Conservation (phyloP, 2,888 invertebrate genomes). For the Mellilla xanthometata region DNA sequence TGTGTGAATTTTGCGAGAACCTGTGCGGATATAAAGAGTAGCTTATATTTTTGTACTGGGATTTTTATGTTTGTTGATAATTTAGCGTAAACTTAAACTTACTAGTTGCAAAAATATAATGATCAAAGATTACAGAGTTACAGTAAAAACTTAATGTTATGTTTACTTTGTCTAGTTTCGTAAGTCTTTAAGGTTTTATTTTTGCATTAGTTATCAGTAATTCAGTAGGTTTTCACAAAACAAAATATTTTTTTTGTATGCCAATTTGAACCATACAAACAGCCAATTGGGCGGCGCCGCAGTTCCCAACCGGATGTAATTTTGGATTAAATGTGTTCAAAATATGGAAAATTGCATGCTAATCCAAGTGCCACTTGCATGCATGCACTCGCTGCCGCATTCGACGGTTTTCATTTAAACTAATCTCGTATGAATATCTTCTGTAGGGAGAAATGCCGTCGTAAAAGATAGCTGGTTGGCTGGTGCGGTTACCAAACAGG, state of each 20-base stretch:
- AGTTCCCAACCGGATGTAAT: constrained; percentile 26
- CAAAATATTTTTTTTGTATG: no score
- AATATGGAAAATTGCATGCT: constrained; percentile 69
- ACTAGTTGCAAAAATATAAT: no score
- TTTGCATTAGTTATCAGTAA: no score
- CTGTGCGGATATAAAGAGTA: not conserved
- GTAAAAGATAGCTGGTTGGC: constrained; percentile 36
- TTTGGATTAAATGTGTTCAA: constrained; percentile 53
- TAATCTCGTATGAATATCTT: constrained; percentile 56
- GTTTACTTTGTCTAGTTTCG: no score
- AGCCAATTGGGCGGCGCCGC: constrained; percentile 13
- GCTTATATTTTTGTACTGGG: no score
- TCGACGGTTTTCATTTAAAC: constrained; percentile 51
- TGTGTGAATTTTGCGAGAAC: constrained; percentile 9
- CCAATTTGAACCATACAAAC: no score
- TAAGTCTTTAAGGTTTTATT: no score
- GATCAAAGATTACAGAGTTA: no score
- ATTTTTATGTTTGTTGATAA: no score
- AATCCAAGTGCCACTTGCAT: constrained; percentile 60
- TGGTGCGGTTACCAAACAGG: constrained; percentile 24
- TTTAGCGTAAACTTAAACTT: no score
- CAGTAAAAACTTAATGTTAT: no score
- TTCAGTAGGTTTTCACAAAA: no score
- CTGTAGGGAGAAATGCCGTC: constrained; percentile 38
- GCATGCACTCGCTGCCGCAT: constrained; percentile 35